A percentile compares a stretch with the other conserved stretches of the same genome.
These are phyloP conservation scores for Cerceris rybyensis DNA, from an alignment of 2,888 invertebrate species.

Conservation along the genomic window DNA sequence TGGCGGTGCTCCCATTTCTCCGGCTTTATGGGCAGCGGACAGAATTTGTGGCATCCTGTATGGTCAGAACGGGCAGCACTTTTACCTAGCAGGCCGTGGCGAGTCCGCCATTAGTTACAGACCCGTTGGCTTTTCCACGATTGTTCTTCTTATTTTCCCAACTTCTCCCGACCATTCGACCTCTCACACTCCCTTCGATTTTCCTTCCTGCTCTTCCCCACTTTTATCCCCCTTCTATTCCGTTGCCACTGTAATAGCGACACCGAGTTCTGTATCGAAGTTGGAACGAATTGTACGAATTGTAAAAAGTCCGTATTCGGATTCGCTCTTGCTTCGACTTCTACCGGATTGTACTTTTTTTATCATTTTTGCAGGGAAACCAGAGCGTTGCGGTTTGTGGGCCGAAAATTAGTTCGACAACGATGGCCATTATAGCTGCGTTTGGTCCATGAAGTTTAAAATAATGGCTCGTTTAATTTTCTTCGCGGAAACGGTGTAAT, in stretches of 20 bases:
- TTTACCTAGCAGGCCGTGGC: slow-evolving; percentile 56
- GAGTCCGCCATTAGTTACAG: slow-evolving; percentile 68
- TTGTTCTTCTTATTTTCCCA: slow-evolving; percentile 64
- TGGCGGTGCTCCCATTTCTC: slow-evolving; percentile 68
- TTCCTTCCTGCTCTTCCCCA: slow-evolving; percentile 6
- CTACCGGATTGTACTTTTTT: background rate
- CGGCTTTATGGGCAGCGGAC: slow-evolving; percentile 65
- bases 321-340: too few relatives aligned
- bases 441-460: too few relatives aligned
- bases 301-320: too few relatives aligned
- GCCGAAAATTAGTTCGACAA: background rate
- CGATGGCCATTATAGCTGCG: too few relatives aligned
- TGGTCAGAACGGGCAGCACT: slow-evolving; percentile 57
- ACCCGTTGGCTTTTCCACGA: slow-evolving; percentile 49
- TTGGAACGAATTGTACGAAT: too few relatives aligned
- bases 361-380: background rate
- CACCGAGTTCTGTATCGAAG: too few relatives aligned
- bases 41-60: slow-evolving; percentile 69
- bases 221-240: slow-evolving; percentile 32
- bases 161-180: slow-evolving; percentile 39
- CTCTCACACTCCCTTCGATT: slow-evolving; percentile 6
- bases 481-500: too few relatives aligned
- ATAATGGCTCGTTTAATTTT: too few relatives aligned
- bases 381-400: background rate
- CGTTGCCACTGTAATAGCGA: slow-evolving; percentile 4